Evolutionary conservation across 2,113 vertebrate species (phyloP).

Genomic region (Megaceryle torquata): DNA sequence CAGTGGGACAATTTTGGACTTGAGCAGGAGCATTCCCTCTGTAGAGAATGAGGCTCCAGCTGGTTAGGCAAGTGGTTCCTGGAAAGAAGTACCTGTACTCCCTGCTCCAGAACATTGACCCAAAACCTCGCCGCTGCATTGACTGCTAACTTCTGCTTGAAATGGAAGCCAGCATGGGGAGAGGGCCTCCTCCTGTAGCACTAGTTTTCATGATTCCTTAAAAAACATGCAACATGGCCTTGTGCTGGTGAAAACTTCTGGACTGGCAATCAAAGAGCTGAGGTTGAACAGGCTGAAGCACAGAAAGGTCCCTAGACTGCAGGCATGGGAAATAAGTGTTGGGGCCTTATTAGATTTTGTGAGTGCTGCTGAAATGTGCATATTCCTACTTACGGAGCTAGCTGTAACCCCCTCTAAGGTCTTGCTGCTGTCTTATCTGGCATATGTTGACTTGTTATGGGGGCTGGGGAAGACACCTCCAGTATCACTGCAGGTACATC

Average conservation of each 20-base stretch:
- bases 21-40: background rate
- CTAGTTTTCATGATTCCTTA: background rate
- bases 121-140: rapidly evolving
- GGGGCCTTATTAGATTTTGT: background rate
- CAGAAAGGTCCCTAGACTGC: background rate
- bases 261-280: background rate
- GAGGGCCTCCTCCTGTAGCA: background rate
- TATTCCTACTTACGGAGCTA: background rate
- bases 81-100: background rate
- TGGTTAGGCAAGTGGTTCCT: background rate
- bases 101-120: background rate
- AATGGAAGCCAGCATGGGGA: background rate
- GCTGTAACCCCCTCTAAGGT: background rate
- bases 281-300: background rate
- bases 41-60: background rate
- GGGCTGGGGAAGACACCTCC: background rate
- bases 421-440: background rate
- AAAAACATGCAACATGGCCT: background rate
- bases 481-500: background rate
- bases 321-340: background rate
- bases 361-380: background rate
- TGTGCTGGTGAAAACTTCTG: background rate
- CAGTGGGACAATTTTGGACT: background rate
- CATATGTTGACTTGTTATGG: rapidly evolving
- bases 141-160: background rate